Conservation (phyloP, 1,140 invertebrate species). For the Aphelinus atriplicis region DNA sequence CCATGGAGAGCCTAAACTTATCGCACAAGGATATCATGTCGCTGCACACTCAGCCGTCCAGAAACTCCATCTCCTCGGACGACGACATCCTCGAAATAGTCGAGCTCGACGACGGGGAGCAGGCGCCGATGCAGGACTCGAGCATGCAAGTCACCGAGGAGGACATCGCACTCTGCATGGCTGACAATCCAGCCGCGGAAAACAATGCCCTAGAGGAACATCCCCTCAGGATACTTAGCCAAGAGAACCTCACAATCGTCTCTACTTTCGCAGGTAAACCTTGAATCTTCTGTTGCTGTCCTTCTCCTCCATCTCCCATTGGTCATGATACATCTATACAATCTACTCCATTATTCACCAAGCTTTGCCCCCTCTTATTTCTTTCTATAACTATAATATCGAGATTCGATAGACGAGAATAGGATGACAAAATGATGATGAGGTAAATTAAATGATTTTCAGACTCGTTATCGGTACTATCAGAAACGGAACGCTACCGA, state of each 20-base stretch:
- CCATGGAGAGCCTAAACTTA: constrained; percentile 79
- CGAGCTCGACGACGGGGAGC: constrained; percentile 83
- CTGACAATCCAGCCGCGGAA: constrained; percentile 78
- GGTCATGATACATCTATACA: too few relatives aligned
- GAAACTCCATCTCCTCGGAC: constrained; percentile 63
- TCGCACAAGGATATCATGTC: constrained; percentile 60
- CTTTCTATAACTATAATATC: too few relatives aligned
- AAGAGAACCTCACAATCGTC: constrained; percentile 89
- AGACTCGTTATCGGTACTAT: constrained; percentile 82
- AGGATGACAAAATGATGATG: too few relatives aligned
- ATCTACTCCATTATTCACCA: too few relatives aligned
- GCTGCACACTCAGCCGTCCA: constrained; percentile 46
- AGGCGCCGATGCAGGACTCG: constrained; percentile 83
- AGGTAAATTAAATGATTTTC: background rate
- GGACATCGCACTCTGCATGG: constrained; percentile 89
- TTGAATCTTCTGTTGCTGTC: too few relatives aligned
- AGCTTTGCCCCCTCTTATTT: too few relatives aligned
- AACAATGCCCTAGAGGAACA: constrained; percentile 78
- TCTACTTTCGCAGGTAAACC: constrained; percentile 80
- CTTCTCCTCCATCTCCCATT: too few relatives aligned
- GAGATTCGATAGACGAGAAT: too few relatives aligned
- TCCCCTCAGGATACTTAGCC: constrained; percentile 85
- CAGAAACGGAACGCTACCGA: constrained; percentile 73
- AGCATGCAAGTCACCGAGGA: constrained; percentile 91
- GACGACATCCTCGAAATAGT: constrained; percentile 85